phyloP scores from a whole-genome alignment of 2,113 vertebrate species.

The Philantomba maxwellii region DNA sequence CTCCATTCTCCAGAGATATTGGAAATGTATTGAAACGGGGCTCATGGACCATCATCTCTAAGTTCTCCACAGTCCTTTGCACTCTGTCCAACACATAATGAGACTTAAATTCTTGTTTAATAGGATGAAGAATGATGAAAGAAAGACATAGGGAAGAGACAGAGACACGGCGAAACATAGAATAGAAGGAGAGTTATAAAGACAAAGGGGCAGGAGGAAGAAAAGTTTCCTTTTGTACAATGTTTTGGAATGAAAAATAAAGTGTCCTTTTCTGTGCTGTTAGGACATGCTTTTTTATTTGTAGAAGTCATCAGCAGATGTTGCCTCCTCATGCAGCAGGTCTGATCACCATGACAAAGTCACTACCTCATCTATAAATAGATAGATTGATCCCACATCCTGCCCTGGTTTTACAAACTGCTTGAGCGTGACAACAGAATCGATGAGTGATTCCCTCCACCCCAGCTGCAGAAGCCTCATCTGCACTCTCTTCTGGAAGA shows the following conservation, averaged over 20 bases:
- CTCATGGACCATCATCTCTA: neutral
- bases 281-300: neutral
- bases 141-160: neutral
- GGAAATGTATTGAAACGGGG: neutral
- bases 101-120: neutral
- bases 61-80: neutral
- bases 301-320: slow-evolving; percentile 30
- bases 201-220: neutral
- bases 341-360: slow-evolving; percentile 60
- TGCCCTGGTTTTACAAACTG: slow-evolving; percentile 47
- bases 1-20: neutral
- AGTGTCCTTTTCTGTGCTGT: neutral
- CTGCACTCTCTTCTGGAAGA: slow-evolving; percentile 65
- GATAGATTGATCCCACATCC: slow-evolving; percentile 75
- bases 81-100: too few relatives aligned
- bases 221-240: neutral
- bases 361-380: slow-evolving; percentile 57
- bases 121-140: neutral
- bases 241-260: neutral
- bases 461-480: slow-evolving; percentile 61
- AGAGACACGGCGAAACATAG: neutral
- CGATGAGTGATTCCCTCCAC: slow-evolving; percentile 69
- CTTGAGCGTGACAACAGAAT: slow-evolving; percentile 67
- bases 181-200: neutral
- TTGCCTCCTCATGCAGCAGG: neutral